Percentiles rank a stretch among this genome's conserved stretches.
Conservation (phyloP, 2,888 invertebrate genomes). For the Electrophaes corylata region DNA sequence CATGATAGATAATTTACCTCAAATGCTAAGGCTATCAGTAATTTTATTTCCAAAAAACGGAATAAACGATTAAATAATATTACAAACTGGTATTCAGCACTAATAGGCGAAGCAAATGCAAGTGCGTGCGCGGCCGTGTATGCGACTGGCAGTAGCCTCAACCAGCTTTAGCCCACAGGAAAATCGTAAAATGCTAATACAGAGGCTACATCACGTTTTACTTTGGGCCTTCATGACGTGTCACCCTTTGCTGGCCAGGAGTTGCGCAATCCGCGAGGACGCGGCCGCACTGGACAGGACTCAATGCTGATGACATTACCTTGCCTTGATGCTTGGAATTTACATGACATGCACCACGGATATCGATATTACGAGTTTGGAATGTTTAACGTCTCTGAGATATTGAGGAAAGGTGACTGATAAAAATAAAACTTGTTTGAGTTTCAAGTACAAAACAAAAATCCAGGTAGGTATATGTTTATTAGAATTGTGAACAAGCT, state of each 20-base stretch:
- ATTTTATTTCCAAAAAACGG: constrained; percentile 23
- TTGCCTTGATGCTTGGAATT: constrained; percentile 44
- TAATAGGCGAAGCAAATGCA: constrained; percentile 39
- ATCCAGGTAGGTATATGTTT: not conserved
- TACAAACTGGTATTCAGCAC: constrained; percentile 28
- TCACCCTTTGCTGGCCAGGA: constrained; percentile 51
- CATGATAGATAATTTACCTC: constrained; percentile 17
- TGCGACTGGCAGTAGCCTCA: constrained; percentile 40
- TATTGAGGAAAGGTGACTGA: constrained; percentile 11
- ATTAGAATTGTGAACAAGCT: too few species aligned
- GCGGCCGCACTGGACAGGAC: constrained; percentile 55
- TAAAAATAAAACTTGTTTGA: not conserved
- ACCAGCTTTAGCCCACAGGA: constrained; percentile 59
- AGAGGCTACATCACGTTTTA: constrained; percentile 66
- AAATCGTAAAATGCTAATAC: constrained; percentile 69
- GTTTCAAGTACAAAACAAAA: not conserved
- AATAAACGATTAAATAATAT: constrained; percentile 26
- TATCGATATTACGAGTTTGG: constrained; percentile 33
- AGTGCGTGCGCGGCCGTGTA: constrained; percentile 43
- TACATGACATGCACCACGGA: constrained; percentile 41
- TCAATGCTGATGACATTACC: constrained; percentile 42
- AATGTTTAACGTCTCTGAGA: constrained; percentile 26
- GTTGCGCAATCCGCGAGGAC: constrained; percentile 70
- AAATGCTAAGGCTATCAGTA: constrained; percentile 34
- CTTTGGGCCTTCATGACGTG: constrained; percentile 62